Percentiles rank a stretch among this genome's conserved stretches.
Conservation (phyloP, 1,140 invertebrate species). For the Camponotus pennsylvanicus region DNA sequence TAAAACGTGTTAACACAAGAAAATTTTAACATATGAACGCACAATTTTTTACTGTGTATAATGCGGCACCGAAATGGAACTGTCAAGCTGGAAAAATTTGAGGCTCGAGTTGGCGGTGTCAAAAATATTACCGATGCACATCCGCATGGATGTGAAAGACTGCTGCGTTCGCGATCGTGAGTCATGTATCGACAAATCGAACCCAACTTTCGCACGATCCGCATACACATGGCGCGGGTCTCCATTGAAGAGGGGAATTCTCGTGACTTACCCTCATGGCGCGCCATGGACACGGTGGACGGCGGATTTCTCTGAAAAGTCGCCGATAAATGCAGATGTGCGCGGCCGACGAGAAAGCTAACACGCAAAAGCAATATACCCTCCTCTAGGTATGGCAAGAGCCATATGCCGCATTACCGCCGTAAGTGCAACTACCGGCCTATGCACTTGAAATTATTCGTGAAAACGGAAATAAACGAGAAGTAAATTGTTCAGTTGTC, state of each 20-base stretch:
- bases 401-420: conserved; percentile 1
- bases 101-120: too few relatives aligned
- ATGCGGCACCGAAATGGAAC: background rate
- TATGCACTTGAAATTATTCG: conserved; percentile 15
- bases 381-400: conserved; percentile 29
- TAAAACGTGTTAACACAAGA: too few relatives aligned
- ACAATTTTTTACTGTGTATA: too few relatives aligned
- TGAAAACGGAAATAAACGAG: background rate
- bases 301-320: conserved; percentile 65
- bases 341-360: conserved; percentile 38
- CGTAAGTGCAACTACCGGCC: conserved; percentile 6
- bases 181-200: conserved; percentile 73
- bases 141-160: background rate
- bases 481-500: background rate
- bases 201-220: conserved; percentile 73
- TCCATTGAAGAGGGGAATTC: conserved; percentile 23
- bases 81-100: background rate
- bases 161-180: conserved; percentile 37
- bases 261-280: conserved; percentile 70
- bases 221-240: conserved; percentile 50
- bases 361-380: conserved; percentile 75
- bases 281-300: conserved; percentile 55
- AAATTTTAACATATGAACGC: too few relatives aligned
- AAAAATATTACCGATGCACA: conserved; percentile 2
- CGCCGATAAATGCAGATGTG: conserved; percentile 75